These are phyloP conservation scores for Neodiprion fabricii DNA, from an alignment of 1,140 invertebrate species.

Conservation along the genomic window DNA sequence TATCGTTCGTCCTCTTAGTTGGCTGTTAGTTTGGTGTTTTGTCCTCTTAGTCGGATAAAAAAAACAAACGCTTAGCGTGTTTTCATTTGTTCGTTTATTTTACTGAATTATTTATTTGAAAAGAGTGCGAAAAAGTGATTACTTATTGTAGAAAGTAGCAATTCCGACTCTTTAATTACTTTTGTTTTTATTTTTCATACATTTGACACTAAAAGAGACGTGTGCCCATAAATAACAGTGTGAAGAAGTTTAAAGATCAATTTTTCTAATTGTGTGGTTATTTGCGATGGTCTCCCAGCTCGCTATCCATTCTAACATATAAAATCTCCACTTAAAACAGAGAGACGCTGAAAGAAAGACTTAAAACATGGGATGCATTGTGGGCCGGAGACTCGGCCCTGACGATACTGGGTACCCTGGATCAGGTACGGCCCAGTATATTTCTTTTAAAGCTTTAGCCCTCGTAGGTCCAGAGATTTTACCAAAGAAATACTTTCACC, in stretches of 20 bases:
- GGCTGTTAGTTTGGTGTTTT: no score
- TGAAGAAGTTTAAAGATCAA: background rate
- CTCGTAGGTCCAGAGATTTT: conserved; percentile 42
- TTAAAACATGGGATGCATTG: conserved; percentile 61
- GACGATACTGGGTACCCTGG: conserved; percentile 60
- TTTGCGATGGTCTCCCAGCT: conserved; percentile 53
- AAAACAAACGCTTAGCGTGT: no score
- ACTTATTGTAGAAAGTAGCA: no score
- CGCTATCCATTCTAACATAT: conserved; percentile 55
- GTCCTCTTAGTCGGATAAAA: no score
- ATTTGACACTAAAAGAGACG: no score
- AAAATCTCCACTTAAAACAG: conserved; percentile 61
- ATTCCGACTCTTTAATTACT: no score
- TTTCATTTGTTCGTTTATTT: no score
- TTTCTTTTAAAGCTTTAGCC: conserved; percentile 54
- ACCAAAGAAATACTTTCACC: conserved; percentile 3
- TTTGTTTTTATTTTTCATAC: no score
- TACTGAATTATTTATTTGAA: no score
- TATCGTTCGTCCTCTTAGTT: no score
- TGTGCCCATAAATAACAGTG: background rate
- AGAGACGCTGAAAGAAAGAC: conserved; percentile 59
- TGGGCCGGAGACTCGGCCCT: conserved; percentile 59
- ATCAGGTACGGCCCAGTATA: conserved; percentile 61
- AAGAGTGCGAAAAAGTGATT: no score
- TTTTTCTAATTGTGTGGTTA: conserved; percentile 35